A percentile compares a stretch with the other conserved stretches of the same genome.
phyloP scores from a whole-genome alignment of 2,113 vertebrate species.

The Paramormyrops kingsleyae region DNA sequence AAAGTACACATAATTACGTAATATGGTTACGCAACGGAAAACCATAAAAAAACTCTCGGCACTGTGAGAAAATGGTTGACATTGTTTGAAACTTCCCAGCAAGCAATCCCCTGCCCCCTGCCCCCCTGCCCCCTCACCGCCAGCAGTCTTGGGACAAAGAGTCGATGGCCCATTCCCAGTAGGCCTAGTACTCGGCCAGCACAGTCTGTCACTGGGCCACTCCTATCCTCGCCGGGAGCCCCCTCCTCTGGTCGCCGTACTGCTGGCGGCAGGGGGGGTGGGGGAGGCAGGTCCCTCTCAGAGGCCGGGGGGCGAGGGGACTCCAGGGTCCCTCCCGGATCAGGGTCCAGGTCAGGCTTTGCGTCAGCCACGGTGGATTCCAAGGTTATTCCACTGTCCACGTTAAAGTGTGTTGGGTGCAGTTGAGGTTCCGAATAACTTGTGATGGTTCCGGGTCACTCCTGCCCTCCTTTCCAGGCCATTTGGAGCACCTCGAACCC shows the following conservation, averaged over 20 bases:
- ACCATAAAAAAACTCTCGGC: neutral
- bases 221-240: slow-evolving; percentile 64
- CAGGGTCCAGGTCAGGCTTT: neutral
- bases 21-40: neutral
- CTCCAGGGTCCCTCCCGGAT: slow-evolving; percentile 50
- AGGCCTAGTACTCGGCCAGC: slow-evolving; percentile 85
- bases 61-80: neutral
- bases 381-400: neutral
- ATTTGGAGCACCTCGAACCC: neutral
- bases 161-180: slow-evolving; percentile 96
- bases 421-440: neutral
- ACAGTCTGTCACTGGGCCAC: slow-evolving; percentile 80
- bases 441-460: neutral
- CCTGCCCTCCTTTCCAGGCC: slow-evolving; percentile 27
- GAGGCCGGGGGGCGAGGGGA: slow-evolving; percentile 66
- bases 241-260: slow-evolving; percentile 78
- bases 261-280: slow-evolving; percentile 63
- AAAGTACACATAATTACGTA: neutral
- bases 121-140: slow-evolving; percentile 77
- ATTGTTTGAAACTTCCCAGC: neutral
- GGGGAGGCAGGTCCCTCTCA: slow-evolving; percentile 72
- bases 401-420: slow-evolving; percentile 12
- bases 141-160: slow-evolving; percentile 92
- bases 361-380: slow-evolving; percentile 30
- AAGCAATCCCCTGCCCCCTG: neutral